Evolutionary conservation across 53 echinoderm and acorn worm species (phyloP), one percentile per base, ranked within the genome.

Genomic region (Apostichopus leukothele): DNA sequence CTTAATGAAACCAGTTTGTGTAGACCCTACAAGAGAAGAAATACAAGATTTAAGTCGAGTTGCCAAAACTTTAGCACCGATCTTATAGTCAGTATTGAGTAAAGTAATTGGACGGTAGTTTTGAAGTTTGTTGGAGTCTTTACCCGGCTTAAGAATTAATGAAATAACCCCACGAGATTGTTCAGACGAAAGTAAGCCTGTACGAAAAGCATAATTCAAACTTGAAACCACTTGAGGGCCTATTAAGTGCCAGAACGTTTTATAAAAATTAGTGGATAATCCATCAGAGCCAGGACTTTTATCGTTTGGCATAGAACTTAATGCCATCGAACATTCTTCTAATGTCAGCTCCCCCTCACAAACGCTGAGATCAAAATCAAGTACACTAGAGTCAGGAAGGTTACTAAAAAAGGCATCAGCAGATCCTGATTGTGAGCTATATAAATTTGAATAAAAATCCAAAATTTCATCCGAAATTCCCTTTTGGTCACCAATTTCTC

Each of bases 71-170:
- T 77, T 77, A 16, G 50, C 77, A 3, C 50, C 51, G 39, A 50
- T 77, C 39, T 77, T 77, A 16, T 77, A 77, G 51, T 77, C 77
- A 13, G 51, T 16, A 77, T 77, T 77, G n/a, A n/a, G n/a, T n/a
- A n/a, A n/a, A n/a, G n/a, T n/a, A n/a, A n/a, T n/a, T n/a, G n/a
- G n/a, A n/a, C 51, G 50, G 39, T 77, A 77, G 12, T 39, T 50
- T 14, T 50, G 12, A 22, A 77, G 50, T 16, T 50, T 9, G 23
- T 77, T 51, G 26, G 4, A 39, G 6, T 76, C 5, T 26, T 76
- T 76, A 76, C 76, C 76, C 6, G 76, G 76, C 27, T 76, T 76
- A 5, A 50, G 13, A 76, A 76, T 76, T 23, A 76, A 4, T 6
- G 76, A 76, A 26, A 27, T 27, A 6, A 27, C 50, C 21, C 76